phyloP scores from a whole-genome alignment of 2,797 vertebrate genomes.

The Danio tinwini region DNA sequence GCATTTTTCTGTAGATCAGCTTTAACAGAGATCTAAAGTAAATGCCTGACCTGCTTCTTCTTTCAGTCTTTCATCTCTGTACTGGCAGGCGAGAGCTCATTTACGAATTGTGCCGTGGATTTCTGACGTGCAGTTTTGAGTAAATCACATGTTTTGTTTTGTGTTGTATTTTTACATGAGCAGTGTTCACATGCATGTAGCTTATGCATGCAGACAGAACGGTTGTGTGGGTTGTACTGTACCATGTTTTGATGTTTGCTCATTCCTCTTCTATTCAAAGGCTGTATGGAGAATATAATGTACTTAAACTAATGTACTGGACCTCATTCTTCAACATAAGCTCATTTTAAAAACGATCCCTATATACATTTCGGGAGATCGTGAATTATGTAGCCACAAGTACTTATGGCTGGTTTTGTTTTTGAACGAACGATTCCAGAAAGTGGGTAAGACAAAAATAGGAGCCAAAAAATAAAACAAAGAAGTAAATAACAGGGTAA shows the following conservation, averaged over 20 bases:
- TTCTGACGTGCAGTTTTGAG: conserved; percentile 24
- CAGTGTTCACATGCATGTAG: not conserved
- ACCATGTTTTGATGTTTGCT: conserved; percentile 2
- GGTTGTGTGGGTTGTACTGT: not conserved
- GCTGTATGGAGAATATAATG: conserved; percentile 2
- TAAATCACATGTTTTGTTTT: not conserved
- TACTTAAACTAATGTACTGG: conserved; percentile 3
- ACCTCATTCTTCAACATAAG: not conserved
- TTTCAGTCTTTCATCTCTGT: conserved; percentile 58
- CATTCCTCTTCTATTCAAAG: conserved; percentile 5
- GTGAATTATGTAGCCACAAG: too few relatives aligned
- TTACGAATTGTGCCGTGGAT: conserved; percentile 49
- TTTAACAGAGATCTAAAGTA: conserved; percentile 22
- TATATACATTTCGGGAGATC: not conserved
- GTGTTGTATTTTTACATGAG: not conserved
- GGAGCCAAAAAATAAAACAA: too few relatives aligned
- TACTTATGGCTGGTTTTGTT: too few relatives aligned
- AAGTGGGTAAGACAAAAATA: too few relatives aligned
- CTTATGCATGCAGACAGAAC: conserved; percentile 23
- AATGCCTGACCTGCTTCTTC: conserved; percentile 8
- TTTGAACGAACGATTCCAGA: too few relatives aligned
- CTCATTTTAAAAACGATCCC: not conserved
- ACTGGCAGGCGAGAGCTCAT: conserved; percentile 63
- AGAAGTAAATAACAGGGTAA: too few relatives aligned
- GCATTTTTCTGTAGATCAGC: not conserved